Conservation (phyloP, 2,797 vertebrate genomes). For the Poeciliopsis infans region DNA sequence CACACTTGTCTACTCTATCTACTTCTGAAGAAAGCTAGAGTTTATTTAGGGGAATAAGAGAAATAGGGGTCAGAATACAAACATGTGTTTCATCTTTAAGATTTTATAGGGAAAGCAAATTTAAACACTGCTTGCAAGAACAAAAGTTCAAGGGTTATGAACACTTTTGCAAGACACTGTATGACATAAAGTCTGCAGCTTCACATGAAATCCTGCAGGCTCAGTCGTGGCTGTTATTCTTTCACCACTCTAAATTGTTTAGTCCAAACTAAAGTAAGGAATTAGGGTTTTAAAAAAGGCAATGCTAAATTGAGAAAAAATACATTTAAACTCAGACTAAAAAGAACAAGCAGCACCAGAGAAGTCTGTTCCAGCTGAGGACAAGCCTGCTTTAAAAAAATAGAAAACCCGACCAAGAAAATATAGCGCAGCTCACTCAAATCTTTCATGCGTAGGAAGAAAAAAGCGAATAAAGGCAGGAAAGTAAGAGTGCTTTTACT, state of each 20-base stretch:
- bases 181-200: conserved; percentile 12
- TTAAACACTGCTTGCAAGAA: neutral
- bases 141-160: neutral
- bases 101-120: neutral
- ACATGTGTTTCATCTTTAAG: neutral
- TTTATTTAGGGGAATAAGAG: neutral
- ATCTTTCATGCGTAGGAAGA: conserved; percentile 70
- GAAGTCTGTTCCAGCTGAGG: conserved; percentile 47
- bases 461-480: conserved; percentile 12
- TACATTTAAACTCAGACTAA: neutral
- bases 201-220: conserved; percentile 28
- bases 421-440: conserved; percentile 63
- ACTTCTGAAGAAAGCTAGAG: neutral
- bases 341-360: conserved; percentile 15
- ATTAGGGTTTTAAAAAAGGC: conserved; percentile 15
- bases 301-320: neutral
- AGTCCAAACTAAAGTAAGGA: conserved; percentile 10
- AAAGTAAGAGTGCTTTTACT: conserved; percentile 43
- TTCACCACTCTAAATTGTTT: conserved; percentile 6
- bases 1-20: neutral
- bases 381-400: conserved; percentile 43
- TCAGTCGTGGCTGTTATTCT: conserved; percentile 25
- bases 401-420: conserved; percentile 37
- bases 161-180: neutral
- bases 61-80: neutral